Conservation (phyloP, 2,888 invertebrate genomes). For the Caenorhabditis sp. region DNA sequence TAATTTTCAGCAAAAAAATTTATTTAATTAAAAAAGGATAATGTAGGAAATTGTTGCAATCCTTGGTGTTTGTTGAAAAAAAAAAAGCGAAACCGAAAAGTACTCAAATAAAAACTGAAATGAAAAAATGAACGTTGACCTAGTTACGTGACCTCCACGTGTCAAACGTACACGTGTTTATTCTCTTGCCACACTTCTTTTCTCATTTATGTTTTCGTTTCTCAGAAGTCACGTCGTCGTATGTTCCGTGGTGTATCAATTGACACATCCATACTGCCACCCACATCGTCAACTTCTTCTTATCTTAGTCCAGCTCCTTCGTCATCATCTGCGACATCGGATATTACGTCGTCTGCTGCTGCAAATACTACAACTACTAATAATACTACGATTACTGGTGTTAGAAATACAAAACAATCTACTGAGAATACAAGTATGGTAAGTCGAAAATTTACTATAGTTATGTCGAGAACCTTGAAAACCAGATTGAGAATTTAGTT, state of each 20-base stretch:
- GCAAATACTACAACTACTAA: background rate
- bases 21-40: too few species aligned
- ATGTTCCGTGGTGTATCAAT: conserved; percentile 36
- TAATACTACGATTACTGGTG: background rate
- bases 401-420: too few species aligned
- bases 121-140: too few species aligned
- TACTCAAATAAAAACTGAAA: too few species aligned
- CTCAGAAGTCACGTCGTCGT: conserved; percentile 24
- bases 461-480: too few species aligned
- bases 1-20: background rate
- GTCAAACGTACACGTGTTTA: background rate
- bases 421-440: background rate
- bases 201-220: background rate
- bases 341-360: background rate
- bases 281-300: conserved; percentile 16
- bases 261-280: conserved; percentile 19
- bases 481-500: too few species aligned
- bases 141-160: background rate
- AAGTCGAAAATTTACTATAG: background rate
- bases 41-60: too few species aligned
- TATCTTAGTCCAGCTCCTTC: conserved; percentile 15
- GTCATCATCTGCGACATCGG: conserved; percentile 16
- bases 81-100: background rate
- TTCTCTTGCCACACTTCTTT: background rate
- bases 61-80: too few species aligned